These are phyloP conservation scores for Daboia siamensis DNA, from an alignment of 2,113 vertebrate species.

Conservation along the genomic window DNA sequence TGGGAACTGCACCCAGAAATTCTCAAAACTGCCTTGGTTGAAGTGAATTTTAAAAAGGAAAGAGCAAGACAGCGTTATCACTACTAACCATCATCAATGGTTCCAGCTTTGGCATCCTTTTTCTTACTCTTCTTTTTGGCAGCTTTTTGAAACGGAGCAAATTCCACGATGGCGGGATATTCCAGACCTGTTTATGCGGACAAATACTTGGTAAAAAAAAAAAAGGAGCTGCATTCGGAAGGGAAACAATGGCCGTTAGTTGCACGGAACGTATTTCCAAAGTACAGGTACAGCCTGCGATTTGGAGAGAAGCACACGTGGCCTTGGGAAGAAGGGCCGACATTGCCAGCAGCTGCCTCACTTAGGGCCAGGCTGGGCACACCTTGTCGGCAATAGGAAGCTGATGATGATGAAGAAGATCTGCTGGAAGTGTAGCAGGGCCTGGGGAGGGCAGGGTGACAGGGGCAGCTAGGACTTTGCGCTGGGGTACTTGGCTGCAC, in stretches of 20 bases:
- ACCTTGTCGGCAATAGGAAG: not conserved
- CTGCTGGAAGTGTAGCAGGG: not conserved
- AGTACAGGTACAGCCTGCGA: not conserved
- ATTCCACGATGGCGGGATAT: conserved; percentile 94
- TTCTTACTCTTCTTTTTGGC: conserved; percentile 97
- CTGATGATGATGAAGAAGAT: not conserved
- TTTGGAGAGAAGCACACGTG: not conserved
- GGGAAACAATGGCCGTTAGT: not conserved
- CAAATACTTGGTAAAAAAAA: not conserved
- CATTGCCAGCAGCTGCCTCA: not conserved
- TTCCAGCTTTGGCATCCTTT: conserved; percentile 93
- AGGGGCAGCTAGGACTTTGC: not conserved
- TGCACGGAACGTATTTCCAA: not conserved
- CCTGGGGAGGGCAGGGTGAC: not conserved
- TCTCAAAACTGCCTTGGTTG: not conserved
- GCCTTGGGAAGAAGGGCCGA: not conserved
- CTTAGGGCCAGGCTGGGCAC: not conserved
- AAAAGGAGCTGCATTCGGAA: not conserved
- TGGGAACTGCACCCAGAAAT: not conserved
- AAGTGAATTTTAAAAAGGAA: not conserved
- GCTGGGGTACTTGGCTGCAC: not conserved
- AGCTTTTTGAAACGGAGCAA: conserved; percentile 98
- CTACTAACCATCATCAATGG: conserved; percentile 86
- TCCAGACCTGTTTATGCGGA: conserved; percentile 82
- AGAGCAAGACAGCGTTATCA: conserved; percentile 28